Evolutionary conservation across 2,797 vertebrate species (phyloP), one percentile per base, ranked within the genome.

Genomic region (Syngnathus rostellatus): DNA sequence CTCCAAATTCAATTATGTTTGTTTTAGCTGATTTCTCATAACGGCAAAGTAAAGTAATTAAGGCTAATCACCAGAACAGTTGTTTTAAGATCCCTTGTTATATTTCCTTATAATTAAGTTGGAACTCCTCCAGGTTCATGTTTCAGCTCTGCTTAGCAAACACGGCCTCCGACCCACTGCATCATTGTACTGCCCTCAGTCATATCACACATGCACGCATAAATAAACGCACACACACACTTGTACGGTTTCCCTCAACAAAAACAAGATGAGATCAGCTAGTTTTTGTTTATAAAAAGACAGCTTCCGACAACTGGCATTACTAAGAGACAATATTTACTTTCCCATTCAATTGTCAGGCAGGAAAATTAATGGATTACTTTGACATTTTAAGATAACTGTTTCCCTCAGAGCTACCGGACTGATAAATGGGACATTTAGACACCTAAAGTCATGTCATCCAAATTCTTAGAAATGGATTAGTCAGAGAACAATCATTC

Each of bases 31-130:
- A 79, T 65, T 64, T 77, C 78, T 85, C 85, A 87, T 85, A 88
- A 79, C 75, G 38, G 72, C 77, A 80, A 82, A 78, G 74, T 75
- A 78, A 82, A 77, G 71, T 77, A 80, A 73, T 65, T 25, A 12
- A 59, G 10, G 46, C 66, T 81, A 74, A 81, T 81, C 73, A 81
- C 45, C 62, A 71, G 65, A 71, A 53, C 39, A 39, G 67, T 66
- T 70, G 71, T 78, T 79, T 81, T 69, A 72, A 70, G 68, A 69
- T 75, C 71, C 75, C 69, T 48, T 68, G 75, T 85, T 79, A 85
- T 77, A 81, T 84, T 82, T 78, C 79, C 77, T 74, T 77, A 66
- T 85, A 81, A 88, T 88, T 76, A 83, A 85, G 68, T 83, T 86
- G 85, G 85, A 80, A 41, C 9, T 43, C 40, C 62, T 77, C 86